phyloP scores from a whole-genome alignment of 2,797 vertebrate genomes.

The Lophotriccus pileatus region DNA sequence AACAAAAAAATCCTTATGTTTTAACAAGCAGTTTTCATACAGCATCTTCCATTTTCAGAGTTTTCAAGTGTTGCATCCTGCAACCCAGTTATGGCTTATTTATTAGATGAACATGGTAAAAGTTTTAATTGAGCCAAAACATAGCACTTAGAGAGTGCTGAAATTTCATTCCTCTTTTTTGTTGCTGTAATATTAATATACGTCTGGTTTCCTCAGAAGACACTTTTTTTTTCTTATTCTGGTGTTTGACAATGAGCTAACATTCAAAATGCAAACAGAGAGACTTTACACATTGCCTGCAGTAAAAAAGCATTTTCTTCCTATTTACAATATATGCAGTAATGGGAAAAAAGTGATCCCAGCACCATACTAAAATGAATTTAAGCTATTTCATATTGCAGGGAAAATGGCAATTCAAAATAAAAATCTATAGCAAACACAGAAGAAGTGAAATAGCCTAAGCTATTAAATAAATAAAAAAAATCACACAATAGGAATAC shows the following conservation, averaged over 20 bases:
- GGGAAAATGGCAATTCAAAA: slow-evolving; percentile 16
- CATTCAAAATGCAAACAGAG: background rate
- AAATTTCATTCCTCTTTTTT: background rate
- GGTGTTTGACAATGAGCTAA: background rate
- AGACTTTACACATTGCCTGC: background rate
- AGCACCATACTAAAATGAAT: slow-evolving; percentile 16
- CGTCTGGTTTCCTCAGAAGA: background rate
- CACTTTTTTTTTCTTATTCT: background rate
- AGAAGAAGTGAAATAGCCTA: background rate
- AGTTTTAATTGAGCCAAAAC: background rate
- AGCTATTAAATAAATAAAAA: background rate
- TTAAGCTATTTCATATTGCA: slow-evolving; percentile 1
- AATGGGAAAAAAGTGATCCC: background rate
- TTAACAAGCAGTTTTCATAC: background rate
- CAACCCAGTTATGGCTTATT: background rate
- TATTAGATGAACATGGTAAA: background rate
- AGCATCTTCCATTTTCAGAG: background rate
- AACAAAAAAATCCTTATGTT: background rate
- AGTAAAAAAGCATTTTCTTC: slow-evolving; percentile 5
- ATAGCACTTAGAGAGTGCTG: background rate
- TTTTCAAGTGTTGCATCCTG: background rate
- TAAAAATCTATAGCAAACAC: slow-evolving; percentile 29
- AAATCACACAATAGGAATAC: background rate
- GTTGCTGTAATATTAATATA: background rate
- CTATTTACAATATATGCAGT: background rate